A percentile compares a stretch with the other conserved stretches of the same genome.
phyloP scores from a whole-genome alignment of 2,888 invertebrate genomes.

The Diaperis boleti region DNA sequence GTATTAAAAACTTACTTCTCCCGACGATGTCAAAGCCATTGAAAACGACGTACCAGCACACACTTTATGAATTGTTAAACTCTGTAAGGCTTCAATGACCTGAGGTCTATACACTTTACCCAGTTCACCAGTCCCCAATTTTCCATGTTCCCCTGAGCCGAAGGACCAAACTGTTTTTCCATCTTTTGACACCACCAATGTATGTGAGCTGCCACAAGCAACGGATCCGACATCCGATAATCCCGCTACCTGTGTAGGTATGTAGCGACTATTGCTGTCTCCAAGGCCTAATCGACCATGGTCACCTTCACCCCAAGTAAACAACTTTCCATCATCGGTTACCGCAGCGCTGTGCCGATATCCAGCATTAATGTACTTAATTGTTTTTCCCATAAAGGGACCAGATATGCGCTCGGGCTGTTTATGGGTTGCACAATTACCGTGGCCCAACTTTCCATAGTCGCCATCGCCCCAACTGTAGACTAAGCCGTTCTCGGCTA shows the following conservation, averaged over 20 bases:
- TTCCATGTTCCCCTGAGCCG: slow-evolving; percentile 71
- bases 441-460: slow-evolving; percentile 71
- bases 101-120: slow-evolving; percentile 70
- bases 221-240: slow-evolving; percentile 71
- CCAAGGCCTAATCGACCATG: slow-evolving; percentile 72
- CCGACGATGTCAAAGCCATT: slow-evolving; percentile 68
- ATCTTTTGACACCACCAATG: slow-evolving; percentile 68
- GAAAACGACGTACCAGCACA: slow-evolving; percentile 70
- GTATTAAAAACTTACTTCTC: slow-evolving; percentile 61
- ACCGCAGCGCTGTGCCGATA: slow-evolving; percentile 72
- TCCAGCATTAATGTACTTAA: slow-evolving; percentile 69
- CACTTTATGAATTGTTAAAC: slow-evolving; percentile 70
- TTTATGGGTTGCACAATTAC: slow-evolving; percentile 68
- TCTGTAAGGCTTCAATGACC: slow-evolving; percentile 71
- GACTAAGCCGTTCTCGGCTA: slow-evolving; percentile 69
- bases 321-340: slow-evolving; percentile 69
- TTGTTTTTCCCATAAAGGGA: slow-evolving; percentile 65
- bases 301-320: slow-evolving; percentile 73
- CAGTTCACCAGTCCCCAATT: slow-evolving; percentile 66
- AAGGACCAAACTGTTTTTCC: slow-evolving; percentile 72
- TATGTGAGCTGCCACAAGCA: slow-evolving; percentile 70
- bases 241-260: slow-evolving; percentile 72
- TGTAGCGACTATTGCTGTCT: slow-evolving; percentile 70
- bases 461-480: slow-evolving; percentile 74
- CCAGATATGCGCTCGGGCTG: slow-evolving; percentile 69